Percentiles rank a stretch among this genome's conserved stretches.
These are phyloP conservation scores for Larimichthys crocea DNA, from an alignment of 2,113 vertebrate genomes.

Conservation along the genomic window DNA sequence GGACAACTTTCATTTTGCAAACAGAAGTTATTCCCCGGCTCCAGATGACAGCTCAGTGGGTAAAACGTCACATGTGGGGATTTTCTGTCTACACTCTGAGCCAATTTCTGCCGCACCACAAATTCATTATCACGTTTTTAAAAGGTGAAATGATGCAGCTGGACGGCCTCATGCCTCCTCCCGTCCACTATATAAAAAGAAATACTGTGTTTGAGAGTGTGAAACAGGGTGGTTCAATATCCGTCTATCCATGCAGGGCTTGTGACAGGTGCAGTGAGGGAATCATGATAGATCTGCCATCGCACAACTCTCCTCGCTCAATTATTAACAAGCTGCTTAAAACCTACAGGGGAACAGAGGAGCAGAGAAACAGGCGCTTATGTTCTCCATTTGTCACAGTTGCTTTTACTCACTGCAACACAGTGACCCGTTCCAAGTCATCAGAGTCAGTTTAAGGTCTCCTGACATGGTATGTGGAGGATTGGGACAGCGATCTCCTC, in stretches of 20 bases:
- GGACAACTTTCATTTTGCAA: background rate
- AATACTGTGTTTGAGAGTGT: background rate
- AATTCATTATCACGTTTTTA: constrained; percentile 30
- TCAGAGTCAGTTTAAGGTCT: background rate
- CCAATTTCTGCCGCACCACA: background rate
- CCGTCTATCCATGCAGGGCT: constrained; percentile 24
- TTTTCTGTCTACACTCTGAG: too few species aligned
- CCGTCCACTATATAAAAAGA: background rate
- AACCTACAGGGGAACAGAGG: constrained; percentile 53
- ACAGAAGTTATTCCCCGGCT: background rate
- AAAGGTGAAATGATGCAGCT: constrained; percentile 23
- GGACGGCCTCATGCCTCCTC: background rate
- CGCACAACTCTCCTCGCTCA: constrained; percentile 50
- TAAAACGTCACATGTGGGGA: background rate
- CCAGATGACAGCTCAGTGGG: background rate
- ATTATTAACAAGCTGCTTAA: constrained; percentile 72
- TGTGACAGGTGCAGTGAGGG: constrained; percentile 52
- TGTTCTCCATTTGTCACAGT: constrained; percentile 33
- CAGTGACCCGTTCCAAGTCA: background rate
- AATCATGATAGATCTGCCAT: constrained; percentile 58
- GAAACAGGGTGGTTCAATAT: constrained; percentile 24
- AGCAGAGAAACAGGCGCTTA: constrained; percentile 23
- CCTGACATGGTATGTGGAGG: background rate
- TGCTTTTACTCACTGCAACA: constrained; percentile 24
- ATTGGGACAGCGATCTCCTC: too few species aligned